These are phyloP conservation scores for Pungitius pungitius DNA, from an alignment of 2,113 vertebrate species.

Conservation along the genomic window DNA sequence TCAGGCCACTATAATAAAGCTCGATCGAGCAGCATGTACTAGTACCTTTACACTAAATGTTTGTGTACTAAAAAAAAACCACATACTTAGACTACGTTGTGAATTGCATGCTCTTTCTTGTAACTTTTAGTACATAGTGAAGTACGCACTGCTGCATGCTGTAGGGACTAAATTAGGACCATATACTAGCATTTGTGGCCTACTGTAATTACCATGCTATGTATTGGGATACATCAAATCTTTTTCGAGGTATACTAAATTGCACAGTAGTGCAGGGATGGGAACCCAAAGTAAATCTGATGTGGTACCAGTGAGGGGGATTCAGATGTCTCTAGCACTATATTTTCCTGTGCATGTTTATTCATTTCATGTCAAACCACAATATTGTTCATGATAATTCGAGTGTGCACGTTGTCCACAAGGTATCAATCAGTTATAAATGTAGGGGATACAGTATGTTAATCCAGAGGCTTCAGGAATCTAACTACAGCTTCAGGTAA, in stretches of 20 bases:
- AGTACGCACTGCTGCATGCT: too few species aligned
- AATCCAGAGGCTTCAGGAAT: conserved; percentile 24
- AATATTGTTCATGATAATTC: conserved; percentile 37
- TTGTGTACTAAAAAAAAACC: conserved; percentile 2
- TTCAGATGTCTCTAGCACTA: conserved; percentile 4
- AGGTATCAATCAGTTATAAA: conserved; percentile 21
- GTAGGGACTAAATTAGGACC: too few species aligned
- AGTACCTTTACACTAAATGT: background rate
- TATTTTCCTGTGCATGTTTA: conserved; percentile 19
- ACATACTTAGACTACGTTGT: background rate
- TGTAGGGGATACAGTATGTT: background rate
- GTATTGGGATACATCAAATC: too few species aligned
- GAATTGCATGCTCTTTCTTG: too few species aligned
- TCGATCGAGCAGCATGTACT: background rate
- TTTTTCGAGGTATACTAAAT: background rate
- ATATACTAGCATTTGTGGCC: too few species aligned
- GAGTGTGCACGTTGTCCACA: background rate
- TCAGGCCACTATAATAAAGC: background rate
- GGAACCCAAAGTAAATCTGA: background rate
- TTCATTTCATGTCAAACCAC: conserved; percentile 32
- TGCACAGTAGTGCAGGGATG: background rate
- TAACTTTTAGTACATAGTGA: too few species aligned
- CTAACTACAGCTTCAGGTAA: background rate
- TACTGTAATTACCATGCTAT: too few species aligned
- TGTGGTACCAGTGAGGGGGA: background rate